A percentile compares a stretch with the other conserved stretches of the same genome.
These are phyloP conservation scores for Buathra laborator DNA, from an alignment of 2,888 invertebrate genomes.

Conservation along the genomic window DNA sequence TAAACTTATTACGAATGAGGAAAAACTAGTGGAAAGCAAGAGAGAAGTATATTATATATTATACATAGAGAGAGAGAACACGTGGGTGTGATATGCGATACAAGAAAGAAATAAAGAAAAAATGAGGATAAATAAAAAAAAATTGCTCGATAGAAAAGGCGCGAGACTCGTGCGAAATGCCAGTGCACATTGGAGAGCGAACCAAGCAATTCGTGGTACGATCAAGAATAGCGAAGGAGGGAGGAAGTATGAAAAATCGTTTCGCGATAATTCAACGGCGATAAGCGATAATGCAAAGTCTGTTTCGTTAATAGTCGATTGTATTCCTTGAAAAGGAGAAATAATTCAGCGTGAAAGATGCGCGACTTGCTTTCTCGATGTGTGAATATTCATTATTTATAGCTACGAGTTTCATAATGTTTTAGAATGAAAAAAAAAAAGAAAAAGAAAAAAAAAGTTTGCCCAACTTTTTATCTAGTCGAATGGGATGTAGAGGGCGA, in stretches of 20 bases:
- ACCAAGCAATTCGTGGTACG: conserved; percentile 42
- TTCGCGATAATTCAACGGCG: conserved; percentile 66
- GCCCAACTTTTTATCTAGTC: conserved; percentile 41
- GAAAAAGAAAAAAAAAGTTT: conserved; percentile 6
- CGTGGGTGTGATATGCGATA: conserved; percentile 55
- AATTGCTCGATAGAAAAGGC: conserved; percentile 32
- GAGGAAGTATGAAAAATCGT: conserved; percentile 61
- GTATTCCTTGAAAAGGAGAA: conserved; percentile 61
- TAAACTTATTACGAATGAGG: conserved; percentile 47
- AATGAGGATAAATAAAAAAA: conserved; percentile 18
- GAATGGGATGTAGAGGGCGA: conserved; percentile 27
- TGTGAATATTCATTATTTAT: conserved; percentile 27
- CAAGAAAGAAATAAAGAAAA: conserved; percentile 19
- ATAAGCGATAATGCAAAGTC: conserved; percentile 59
- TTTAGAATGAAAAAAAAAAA: conserved; percentile 1
- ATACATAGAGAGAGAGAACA: conserved; percentile 57
- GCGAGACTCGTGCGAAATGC: conserved; percentile 38
- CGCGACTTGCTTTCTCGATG: conserved; percentile 49
- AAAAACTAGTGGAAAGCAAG: conserved; percentile 47
- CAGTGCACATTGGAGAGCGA: conserved; percentile 20
- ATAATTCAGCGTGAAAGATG: conserved; percentile 15
- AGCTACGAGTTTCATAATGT: conserved; percentile 15
- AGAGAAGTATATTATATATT: conserved; percentile 63
- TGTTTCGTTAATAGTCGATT: conserved; percentile 44
- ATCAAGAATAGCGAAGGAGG: conserved; percentile 35